phyloP scores from a whole-genome alignment of 2,888 invertebrate species.

The Archips crataeganus region DNA sequence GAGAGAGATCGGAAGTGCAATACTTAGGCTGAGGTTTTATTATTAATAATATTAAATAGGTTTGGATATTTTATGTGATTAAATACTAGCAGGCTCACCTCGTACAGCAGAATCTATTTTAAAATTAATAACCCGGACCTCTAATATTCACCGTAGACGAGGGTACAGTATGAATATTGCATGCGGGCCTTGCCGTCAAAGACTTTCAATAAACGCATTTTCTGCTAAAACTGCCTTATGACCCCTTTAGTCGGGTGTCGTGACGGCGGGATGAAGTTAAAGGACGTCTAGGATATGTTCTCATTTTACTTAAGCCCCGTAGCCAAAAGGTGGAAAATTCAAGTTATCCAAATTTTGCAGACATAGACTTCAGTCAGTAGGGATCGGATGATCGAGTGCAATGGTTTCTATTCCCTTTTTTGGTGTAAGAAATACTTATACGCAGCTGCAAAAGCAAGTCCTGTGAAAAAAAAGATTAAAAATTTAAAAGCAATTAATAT shows the following conservation, averaged over 20 bases:
- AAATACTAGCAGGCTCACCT: not conserved
- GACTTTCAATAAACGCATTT: conserved; percentile 7
- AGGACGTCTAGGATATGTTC: not conserved
- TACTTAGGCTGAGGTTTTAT: too few relatives aligned
- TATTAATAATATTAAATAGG: too few relatives aligned
- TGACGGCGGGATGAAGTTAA: not conserved
- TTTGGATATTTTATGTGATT: too few relatives aligned
- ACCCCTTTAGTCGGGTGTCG: not conserved
- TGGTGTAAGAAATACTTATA: not conserved
- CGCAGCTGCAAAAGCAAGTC: not conserved
- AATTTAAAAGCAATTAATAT: conserved; percentile 15
- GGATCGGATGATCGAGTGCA: too few relatives aligned
- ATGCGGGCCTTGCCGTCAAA: conserved; percentile 9
- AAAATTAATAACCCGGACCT: not conserved
- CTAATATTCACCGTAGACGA: conserved; percentile 10
- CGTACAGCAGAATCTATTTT: not conserved
- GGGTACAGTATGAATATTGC: conserved; percentile 9
- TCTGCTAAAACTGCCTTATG: conserved; percentile 1
- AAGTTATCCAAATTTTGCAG: too few relatives aligned
- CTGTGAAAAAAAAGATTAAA: conserved; percentile 1
- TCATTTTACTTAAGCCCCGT: not conserved
- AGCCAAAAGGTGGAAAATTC: not conserved
- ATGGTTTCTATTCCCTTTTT: not conserved
- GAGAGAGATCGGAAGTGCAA: too few relatives aligned
- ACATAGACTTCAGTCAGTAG: too few relatives aligned